Conservation (phyloP, 2,888 invertebrate genomes). For the Drosophila mettleri region DNA sequence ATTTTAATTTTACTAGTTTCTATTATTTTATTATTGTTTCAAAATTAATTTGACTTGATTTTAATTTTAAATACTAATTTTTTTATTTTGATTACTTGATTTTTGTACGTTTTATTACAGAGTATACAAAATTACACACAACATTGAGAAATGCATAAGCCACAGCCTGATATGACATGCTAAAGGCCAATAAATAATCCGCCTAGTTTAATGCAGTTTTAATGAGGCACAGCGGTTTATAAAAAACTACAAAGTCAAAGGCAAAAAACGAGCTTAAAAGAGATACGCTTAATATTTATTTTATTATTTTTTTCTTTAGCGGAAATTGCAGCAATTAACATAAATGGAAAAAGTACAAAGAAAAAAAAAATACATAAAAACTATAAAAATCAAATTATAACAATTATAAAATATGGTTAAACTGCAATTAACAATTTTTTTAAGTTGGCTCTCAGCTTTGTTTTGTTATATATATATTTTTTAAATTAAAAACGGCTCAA, state of each 20-base stretch:
- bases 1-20: no score
- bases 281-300: constrained; percentile 10
- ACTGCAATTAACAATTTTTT: constrained; percentile 36
- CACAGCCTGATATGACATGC: constrained; percentile 39
- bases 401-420: constrained; percentile 24
- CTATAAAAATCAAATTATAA: constrained; percentile 12
- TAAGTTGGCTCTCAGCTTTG: constrained; percentile 16
- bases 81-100: no score
- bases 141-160: constrained; percentile 5
- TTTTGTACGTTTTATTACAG: constrained; percentile 3
- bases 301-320: constrained; percentile 21
- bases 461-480: constrained; percentile 5
- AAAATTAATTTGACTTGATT: no score
- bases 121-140: background rate
- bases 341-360: constrained; percentile 33
- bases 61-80: no score
- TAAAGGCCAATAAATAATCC: constrained; percentile 57
- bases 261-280: constrained; percentile 13
- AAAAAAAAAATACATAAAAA: constrained; percentile 8
- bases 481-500: constrained; percentile 22
- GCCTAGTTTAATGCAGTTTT: constrained; percentile 55
- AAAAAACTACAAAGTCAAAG: constrained; percentile 26
- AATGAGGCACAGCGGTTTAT: constrained; percentile 44
- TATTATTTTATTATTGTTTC: no score
- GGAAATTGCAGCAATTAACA: constrained; percentile 62